These are phyloP conservation scores for Petrocephalus schoutedeni DNA, from an alignment of 2,797 vertebrate genomes.

Conservation along the genomic window DNA sequence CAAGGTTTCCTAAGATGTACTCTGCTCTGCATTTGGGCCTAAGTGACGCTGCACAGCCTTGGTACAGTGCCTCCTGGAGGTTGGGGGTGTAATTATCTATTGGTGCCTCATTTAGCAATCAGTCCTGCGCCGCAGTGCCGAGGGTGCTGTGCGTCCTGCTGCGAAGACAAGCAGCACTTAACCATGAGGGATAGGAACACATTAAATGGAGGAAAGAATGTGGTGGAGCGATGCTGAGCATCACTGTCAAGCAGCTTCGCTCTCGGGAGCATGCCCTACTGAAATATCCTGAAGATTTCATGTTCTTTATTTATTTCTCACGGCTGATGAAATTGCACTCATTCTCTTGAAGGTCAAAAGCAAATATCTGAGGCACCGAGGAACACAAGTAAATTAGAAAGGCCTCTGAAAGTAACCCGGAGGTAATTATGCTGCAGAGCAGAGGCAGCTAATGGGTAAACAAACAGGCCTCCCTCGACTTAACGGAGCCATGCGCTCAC, in stretches of 20 bases:
- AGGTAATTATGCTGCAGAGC: background rate
- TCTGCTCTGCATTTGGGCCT: background rate
- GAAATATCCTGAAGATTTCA: background rate
- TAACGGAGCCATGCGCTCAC: background rate
- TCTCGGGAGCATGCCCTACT: background rate
- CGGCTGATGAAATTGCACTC: background rate
- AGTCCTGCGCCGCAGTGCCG: background rate
- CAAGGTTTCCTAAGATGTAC: background rate
- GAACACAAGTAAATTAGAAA: background rate
- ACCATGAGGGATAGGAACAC: background rate
- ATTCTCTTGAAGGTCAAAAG: slow-evolving; percentile 5
- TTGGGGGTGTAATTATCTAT: background rate
- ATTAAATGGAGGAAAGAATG: background rate
- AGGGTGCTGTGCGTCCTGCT: background rate
- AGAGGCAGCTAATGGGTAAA: slow-evolving; percentile 3
- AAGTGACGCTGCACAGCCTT: background rate
- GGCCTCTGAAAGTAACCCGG: background rate
- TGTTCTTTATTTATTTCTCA: background rate
- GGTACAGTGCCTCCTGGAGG: background rate
- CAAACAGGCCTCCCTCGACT: background rate
- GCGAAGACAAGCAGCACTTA: background rate
- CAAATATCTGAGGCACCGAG: background rate
- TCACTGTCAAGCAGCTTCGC: background rate
- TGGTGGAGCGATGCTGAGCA: background rate
- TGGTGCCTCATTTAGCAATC: background rate